Base-by-base conservation (phyloP, 2,113 vertebrate genomes). In the Chaetorhynchus papuensis region DNA sequence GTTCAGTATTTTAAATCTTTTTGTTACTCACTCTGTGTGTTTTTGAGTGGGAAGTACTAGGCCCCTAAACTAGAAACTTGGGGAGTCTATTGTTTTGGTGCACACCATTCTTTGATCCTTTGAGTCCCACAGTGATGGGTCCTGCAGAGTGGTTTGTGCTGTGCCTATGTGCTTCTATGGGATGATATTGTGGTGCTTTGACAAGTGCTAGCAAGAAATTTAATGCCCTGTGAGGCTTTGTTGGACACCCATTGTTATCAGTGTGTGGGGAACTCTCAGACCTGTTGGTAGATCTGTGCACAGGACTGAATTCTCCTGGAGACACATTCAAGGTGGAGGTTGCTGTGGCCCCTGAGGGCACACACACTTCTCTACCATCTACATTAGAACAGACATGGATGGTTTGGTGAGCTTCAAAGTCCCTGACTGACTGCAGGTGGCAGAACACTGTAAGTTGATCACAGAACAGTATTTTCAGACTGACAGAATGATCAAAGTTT, bases 41-140 rank as follows among this genome's bases (percentile, higher is more conserved):
- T 69, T 96, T 72, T 53, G 76, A 91, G 74, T 72, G 89, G 57
- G 50, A 94, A 87, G 77, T 61, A 61, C 49, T n/a, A 53, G 61
- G 68, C 60, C 72, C 72, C 77, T 93, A 77, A 77, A 89, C 71
- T 76, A 59, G 86, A 77, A 96, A 65, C 93, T 81, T 85, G 87
- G 91, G 92, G 80, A 96, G 71, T 28, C 90, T 83, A 92, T 97
- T 97, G 94, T 97, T 95, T 84, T 84, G 95, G 89, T 60, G 63
- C 52, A 72, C 64, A 87, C 83, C 83, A 94, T 92, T 83, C 96
- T 97, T 90, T 94, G 87, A 93, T 81, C 83, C 74, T 86, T 90
- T 83, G 65, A 97, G 90, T 57, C 65, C 64, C 56, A 50, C 75
- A 44, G 88, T 13, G 89, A 79, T 95, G 75, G 94, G 93, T 93